Conservation (phyloP, 2,113 vertebrate species). For the Chionomys nivalis region DNA sequence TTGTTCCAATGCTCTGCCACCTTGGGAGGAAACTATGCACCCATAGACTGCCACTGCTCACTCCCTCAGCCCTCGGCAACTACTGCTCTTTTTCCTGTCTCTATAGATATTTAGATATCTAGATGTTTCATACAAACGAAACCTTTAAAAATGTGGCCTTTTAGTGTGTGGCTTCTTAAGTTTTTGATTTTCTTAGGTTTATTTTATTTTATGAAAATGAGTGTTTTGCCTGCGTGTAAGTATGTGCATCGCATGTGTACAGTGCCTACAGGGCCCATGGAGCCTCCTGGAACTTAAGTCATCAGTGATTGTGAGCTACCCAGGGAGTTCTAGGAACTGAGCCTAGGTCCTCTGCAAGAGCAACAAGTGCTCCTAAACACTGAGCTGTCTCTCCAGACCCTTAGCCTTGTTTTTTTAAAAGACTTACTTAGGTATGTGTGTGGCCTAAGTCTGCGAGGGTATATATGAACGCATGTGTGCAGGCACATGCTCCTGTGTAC, state of each 20-base stretch:
- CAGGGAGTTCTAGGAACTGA: neutral
- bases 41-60: neutral
- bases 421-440: no score
- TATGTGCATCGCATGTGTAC: neutral
- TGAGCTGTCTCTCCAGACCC: neutral
- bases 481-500: neutral
- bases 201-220: neutral
- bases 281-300: neutral
- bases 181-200: neutral
- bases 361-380: neutral
- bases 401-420: neutral
- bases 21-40: neutral
- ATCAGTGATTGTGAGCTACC: neutral
- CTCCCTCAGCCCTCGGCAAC: neutral
- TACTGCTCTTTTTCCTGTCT: neutral
- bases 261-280: no score
- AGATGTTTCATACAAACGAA: neutral
- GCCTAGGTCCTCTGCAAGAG: neutral
- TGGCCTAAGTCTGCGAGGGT: neutral
- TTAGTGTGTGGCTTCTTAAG: neutral
- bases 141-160: neutral
- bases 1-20: neutral
- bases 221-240: neutral
- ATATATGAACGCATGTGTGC: no score
- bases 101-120: neutral